phyloP scores from a whole-genome alignment of 2,113 vertebrate genomes.

The Azemiops feae region DNA sequence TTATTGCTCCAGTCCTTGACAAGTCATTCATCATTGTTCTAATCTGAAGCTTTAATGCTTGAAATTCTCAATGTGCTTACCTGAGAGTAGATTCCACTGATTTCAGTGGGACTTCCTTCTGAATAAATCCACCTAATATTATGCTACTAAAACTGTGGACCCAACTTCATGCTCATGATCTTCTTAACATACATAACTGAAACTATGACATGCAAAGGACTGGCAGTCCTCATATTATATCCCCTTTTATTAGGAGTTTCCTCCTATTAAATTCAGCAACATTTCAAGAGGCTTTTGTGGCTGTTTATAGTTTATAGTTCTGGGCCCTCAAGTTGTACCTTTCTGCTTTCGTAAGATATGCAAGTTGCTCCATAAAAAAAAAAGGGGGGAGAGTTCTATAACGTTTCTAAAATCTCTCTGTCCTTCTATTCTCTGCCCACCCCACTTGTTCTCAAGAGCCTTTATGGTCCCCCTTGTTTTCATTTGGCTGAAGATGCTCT shows the following conservation, averaged over 20 bases:
- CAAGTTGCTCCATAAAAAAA: not conserved
- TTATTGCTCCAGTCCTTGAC: too few relatives aligned
- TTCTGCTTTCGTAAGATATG: not conserved
- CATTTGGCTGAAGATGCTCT: not conserved
- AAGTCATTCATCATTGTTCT: too few relatives aligned
- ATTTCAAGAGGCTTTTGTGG: not conserved
- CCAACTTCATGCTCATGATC: not conserved
- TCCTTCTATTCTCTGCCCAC: not conserved
- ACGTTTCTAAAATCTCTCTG: not conserved
- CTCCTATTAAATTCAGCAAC: not conserved
- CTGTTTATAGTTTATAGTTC: not conserved
- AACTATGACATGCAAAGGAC: not conserved
- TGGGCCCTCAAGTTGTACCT: not conserved
- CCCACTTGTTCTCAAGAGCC: not conserved
- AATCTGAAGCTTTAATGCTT: not conserved
- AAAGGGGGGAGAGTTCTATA: not conserved
- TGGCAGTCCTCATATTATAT: not conserved
- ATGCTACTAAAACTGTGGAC: not conserved
- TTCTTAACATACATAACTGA: not conserved
- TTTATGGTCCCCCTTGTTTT: not conserved
- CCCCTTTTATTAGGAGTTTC: not conserved
- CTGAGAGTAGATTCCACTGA: not conserved
- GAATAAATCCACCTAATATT: not conserved
- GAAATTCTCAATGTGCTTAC: not conserved
- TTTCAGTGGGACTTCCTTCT: not conserved